phyloP scores from a whole-genome alignment of 2,888 invertebrate genomes.

The Uloborus plumipes region DNA sequence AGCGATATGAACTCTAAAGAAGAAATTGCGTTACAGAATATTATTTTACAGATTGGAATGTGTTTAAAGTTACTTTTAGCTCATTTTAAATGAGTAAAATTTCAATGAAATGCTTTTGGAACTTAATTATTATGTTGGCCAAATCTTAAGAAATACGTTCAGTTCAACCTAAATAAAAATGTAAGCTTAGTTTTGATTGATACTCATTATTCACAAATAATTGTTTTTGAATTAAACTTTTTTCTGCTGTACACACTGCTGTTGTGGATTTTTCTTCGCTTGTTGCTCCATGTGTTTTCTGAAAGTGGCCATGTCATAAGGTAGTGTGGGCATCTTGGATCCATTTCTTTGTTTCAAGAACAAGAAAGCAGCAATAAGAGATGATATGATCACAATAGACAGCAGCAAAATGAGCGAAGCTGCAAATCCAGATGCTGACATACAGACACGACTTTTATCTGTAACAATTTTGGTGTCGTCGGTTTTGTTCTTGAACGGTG shows the following conservation, averaged over 20 bases:
- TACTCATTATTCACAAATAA: too few relatives aligned
- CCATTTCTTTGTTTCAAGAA: conserved; percentile 79
- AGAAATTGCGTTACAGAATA: too few relatives aligned
- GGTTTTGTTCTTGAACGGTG: conserved; percentile 50
- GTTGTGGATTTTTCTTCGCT: conserved; percentile 26
- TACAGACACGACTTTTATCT: conserved; percentile 77
- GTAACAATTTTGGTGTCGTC: conserved; percentile 43
- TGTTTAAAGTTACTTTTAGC: too few relatives aligned
- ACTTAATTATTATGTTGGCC: too few relatives aligned
- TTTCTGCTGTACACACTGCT: conserved; percentile 37
- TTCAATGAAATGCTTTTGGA: too few relatives aligned
- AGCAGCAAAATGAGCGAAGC: conserved; percentile 86
- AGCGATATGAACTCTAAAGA: too few relatives aligned
- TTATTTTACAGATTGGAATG: too few relatives aligned
- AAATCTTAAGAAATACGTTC: too few relatives aligned
- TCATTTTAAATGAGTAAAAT: too few relatives aligned
- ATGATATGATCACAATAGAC: conserved; percentile 86
- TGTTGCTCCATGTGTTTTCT: conserved; percentile 59
- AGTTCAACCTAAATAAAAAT: too few relatives aligned
- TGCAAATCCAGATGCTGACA: conserved; percentile 93
- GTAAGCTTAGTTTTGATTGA: too few relatives aligned
- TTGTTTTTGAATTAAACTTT: conserved; percentile 20
- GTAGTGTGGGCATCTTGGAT: conserved; percentile 27
- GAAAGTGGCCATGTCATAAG: conserved; percentile 58
- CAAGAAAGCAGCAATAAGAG: conserved; percentile 86